Conservation (phyloP, 1,140 invertebrate species). For the Andricus grossulariae region DNA sequence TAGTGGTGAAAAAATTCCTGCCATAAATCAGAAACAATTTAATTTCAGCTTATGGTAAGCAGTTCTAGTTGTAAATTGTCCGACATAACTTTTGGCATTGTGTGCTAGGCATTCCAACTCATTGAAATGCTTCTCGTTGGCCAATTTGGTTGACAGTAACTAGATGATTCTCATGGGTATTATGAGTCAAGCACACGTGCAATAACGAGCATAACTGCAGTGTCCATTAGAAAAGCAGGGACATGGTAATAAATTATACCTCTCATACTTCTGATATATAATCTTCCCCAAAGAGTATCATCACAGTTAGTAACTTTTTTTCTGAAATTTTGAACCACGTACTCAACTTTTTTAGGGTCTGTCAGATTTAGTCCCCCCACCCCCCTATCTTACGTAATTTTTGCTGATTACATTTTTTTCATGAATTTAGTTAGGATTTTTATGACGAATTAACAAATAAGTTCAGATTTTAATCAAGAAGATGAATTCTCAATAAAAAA, state of each 20-base stretch:
- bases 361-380: too few species aligned
- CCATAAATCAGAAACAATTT: constrained; percentile 1
- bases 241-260: constrained; percentile 1
- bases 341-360: too few species aligned
- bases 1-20: background rate
- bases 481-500: too few species aligned
- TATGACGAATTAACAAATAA: too few species aligned
- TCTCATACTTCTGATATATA: too few species aligned
- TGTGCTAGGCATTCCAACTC: constrained; percentile 11
- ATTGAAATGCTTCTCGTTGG: constrained; percentile 27
- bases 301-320: too few species aligned
- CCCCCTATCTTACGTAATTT: too few species aligned
- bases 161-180: constrained; percentile 23
- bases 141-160: constrained; percentile 29
- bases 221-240: constrained; percentile 5
- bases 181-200: constrained; percentile 13
- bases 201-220: constrained; percentile 23
- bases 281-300: background rate
- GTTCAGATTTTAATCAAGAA: too few species aligned
- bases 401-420: too few species aligned
- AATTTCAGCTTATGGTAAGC: background rate
- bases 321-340: too few species aligned
- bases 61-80: background rate
- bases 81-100: constrained; percentile 7
- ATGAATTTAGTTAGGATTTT: too few species aligned